Conservation (phyloP, 2,797 vertebrate species). For the Thunnus albacares region DNA sequence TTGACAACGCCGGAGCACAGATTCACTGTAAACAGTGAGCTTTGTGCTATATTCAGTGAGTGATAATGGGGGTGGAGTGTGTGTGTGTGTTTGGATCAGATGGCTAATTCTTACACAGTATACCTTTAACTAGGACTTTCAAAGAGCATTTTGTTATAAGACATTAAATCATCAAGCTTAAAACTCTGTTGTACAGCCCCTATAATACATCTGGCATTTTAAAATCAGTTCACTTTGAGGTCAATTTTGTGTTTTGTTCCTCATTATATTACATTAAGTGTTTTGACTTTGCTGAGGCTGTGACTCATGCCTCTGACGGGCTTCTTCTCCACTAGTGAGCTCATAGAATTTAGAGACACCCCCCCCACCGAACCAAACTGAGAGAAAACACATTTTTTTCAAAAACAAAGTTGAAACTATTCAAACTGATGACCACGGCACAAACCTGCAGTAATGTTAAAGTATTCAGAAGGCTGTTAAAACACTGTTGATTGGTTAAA, state of each 20-base stretch:
- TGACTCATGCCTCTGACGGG: background rate
- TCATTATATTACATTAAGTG: too few relatives aligned
- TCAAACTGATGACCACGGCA: background rate
- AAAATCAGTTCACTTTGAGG: too few relatives aligned
- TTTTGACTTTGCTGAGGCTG: background rate
- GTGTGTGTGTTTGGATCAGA: too few relatives aligned
- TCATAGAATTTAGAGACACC: background rate
- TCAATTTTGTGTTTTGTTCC: too few relatives aligned
- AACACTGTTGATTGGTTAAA: slow-evolving; percentile 6
- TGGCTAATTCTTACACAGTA: too few relatives aligned
- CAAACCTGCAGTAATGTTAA: background rate
- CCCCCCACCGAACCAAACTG: too few relatives aligned
- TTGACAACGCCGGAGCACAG: too few relatives aligned
- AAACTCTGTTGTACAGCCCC: too few relatives aligned
- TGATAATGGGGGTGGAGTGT: too few relatives aligned
- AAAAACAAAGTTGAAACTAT: background rate
- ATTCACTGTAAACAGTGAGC: too few relatives aligned
- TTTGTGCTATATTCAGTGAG: too few relatives aligned
- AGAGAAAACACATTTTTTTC: background rate
- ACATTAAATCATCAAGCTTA: background rate
- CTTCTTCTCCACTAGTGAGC: background rate
- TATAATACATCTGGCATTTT: too few relatives aligned
- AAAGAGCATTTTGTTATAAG: background rate
- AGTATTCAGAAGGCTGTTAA: background rate
- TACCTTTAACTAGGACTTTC: background rate